Percentiles rank a stretch among this genome's conserved stretches.
phyloP scores from a whole-genome alignment of 2,113 vertebrate genomes.

The Murina feae region DNA sequence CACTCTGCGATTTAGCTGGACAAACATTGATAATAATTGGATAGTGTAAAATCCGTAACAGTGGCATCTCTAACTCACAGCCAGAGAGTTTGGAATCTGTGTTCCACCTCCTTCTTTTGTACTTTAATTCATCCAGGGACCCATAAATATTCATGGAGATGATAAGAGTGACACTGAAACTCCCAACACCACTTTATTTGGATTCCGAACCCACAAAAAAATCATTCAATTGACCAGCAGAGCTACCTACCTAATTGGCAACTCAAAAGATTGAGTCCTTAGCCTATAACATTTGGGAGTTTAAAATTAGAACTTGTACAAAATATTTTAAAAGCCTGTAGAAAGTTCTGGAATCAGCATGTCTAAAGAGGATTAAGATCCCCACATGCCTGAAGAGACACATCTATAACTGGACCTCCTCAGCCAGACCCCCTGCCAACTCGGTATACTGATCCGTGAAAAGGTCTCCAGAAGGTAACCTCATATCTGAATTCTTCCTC shows the following conservation, averaged over 20 bases:
- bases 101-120: neutral
- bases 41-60: neutral
- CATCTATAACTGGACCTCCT: neutral
- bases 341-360: conserved; percentile 32
- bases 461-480: neutral
- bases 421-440: neutral
- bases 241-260: neutral
- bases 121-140: neutral
- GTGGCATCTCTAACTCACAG: neutral
- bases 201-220: neutral
- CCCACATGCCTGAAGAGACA: neutral
- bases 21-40: neutral
- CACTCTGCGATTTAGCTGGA: neutral
- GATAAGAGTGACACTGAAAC: neutral
- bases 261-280: neutral
- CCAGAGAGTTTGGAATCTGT: neutral
- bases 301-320: conserved; percentile 39
- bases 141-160: neutral
- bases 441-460: neutral
- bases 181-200: neutral
- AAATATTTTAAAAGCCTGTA: neutral
- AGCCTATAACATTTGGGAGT: neutral
- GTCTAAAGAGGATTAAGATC: neutral
- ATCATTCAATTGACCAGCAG: conserved; percentile 3
- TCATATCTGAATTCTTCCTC: neutral